Percentiles rank a stretch among this genome's conserved stretches.
phyloP scores from a whole-genome alignment of 2,797 vertebrate genomes.

The Carduelis carduelis region DNA sequence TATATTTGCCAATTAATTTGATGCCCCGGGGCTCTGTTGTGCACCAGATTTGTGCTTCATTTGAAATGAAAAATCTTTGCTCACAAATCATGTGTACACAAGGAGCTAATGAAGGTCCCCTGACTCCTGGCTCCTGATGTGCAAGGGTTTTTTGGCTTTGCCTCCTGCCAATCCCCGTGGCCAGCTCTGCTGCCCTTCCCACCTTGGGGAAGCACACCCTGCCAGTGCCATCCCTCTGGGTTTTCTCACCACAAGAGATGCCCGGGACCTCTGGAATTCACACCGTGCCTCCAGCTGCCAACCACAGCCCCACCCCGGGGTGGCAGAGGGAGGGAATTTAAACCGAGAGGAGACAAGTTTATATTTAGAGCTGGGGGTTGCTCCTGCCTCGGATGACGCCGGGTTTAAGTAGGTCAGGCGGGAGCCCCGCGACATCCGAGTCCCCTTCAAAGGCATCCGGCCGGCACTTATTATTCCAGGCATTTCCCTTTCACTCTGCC shows the following conservation, averaged over 20 bases:
- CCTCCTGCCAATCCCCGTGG: fast-evolving
- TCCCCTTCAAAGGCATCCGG: slow-evolving; percentile 62
- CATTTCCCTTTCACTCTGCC: slow-evolving; percentile 26
- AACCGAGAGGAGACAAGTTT: not conserved
- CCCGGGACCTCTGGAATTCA: fast-evolving
- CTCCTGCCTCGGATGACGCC: slow-evolving; percentile 42
- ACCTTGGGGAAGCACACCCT: fast-evolving
- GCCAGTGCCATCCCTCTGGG: not conserved
- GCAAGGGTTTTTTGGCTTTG: not conserved
- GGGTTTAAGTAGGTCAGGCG: slow-evolving; percentile 64
- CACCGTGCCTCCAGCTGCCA: not conserved
- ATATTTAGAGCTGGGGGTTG: slow-evolving; percentile 22
- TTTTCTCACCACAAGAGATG: not conserved
- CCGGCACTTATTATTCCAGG: slow-evolving; percentile 63
- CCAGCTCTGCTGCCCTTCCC: not conserved
- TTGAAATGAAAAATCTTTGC: not conserved
- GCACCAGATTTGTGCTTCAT: not conserved
- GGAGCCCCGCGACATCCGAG: slow-evolving; percentile 40
- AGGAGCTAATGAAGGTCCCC: not conserved
- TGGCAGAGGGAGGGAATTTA: not conserved
- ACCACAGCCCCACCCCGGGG: not conserved
- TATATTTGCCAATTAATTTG: not conserved
- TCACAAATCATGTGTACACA: fast-evolving
- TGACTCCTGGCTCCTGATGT: not conserved
- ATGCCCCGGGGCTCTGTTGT: not conserved